Base-by-base conservation (phyloP, 1,140 invertebrate genomes). In the Scylla paramamosain region DNA sequence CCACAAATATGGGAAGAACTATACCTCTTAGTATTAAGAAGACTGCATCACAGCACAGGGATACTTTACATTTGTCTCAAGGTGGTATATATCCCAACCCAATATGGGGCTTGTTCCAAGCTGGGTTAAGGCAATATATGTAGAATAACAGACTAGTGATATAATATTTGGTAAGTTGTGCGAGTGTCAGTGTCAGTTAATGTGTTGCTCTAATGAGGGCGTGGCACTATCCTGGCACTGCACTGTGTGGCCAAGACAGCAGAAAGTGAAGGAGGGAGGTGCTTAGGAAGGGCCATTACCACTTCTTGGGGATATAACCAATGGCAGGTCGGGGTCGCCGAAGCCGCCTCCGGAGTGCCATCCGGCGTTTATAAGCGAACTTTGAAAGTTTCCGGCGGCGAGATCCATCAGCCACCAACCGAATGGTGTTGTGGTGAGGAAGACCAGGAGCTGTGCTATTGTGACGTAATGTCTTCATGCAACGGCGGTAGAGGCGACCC, bases 401-500 rank as follows among this genome's bases (percentile, higher is more conserved):
- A 20, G n/a, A n/a, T 7, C 16, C 25, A n/a, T n/a, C n/a, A n/a
- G 67, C 25, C 67, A 25, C 25, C 25, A 77, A n/a, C 20, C 25
- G 67, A n/a, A 77, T 77, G 25, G 7, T 77, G 67, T 77, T 77
- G 67, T n/a, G 67, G 67, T 77, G 67, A 25, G 67, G 67, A 1
- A 25, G 25, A 0, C 0, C 20, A 7, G 25, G 20, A n/a, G 67
- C 25, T 12, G 67, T 77, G 0, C 16, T 77, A 20, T 91, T 91
- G 89, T 91, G 48, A 45, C 90, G 90, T 10, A 91, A 32, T 25
- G 90, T 16, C 90, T 91, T 91, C 90, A 91, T 91, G 29, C 90
- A 91, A 12, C 52, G 31, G n/a, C 52, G n/a, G 52, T 91, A 91
- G 1, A 32, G 10, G 20, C 29, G 90, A 16, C 90, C 90, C 59